Base-by-base conservation (phyloP, 2,113 vertebrate species). In the Hippocampus zosterae region DNA sequence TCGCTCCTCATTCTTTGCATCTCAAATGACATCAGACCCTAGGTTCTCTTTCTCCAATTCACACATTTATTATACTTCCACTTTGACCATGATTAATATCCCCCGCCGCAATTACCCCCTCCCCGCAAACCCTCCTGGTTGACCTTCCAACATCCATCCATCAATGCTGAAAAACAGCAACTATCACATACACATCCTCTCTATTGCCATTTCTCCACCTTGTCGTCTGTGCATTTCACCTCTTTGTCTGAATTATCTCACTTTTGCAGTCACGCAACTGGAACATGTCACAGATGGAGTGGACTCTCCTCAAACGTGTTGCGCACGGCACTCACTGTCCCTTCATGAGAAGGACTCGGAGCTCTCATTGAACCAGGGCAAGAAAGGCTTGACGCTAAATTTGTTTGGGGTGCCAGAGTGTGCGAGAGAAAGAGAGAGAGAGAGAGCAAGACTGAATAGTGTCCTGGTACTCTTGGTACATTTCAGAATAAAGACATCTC, bases 391-490 rank as follows among this genome's bases (percentile, higher is more conserved):
- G 11, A 6, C 2, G 15, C 4, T 13, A 12, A 57, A 27, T 57
- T 15, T 4, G 56, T 29, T 4, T 6, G n/a, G 56, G 18, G 29
- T 8, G 33, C 9, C 16, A 40, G 27, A 33, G 27, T 10, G 37
- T 41, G 61, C 13, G 19, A 6, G 60, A 27, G 16, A 15, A 52
- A 37, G 16, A 61, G 67, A 48, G 25, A 52, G 52, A 4, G 3
- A 12, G 55, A 13, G 4, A 27, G 55, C 56, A 33, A 53, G 55
- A 46, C 74, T 81, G 80, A 88, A 86, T 81, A 33, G 88, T 76
- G 68, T 62, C 86, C 71, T 88, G 88, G 87, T 87, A 88, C 88
- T 74, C 65, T 74, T 79, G 75, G 81, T 82, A 81, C 81, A 74
- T 76, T 60, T 69, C 65, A 69, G 64, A 21, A 79, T 44, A 61